Conservation (phyloP, 2,113 vertebrate species). For the Mesembrinibis cayennensis region DNA sequence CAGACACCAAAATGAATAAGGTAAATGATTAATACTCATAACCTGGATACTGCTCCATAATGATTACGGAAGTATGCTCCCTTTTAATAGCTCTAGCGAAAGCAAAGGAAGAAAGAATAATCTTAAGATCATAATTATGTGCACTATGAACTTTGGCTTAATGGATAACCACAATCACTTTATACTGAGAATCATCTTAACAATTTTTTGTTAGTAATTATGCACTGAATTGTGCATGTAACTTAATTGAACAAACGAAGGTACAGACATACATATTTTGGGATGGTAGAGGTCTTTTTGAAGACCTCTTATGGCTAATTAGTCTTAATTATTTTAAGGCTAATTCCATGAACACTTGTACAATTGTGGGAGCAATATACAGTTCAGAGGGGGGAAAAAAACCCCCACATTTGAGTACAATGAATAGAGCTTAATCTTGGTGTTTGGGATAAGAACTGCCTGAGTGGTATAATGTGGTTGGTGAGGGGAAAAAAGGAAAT, state of each 20-base stretch:
- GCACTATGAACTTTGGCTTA: background rate
- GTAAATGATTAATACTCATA: background rate
- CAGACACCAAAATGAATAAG: background rate
- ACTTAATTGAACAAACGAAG: background rate
- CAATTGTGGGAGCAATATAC: background rate
- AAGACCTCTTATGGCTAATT: background rate
- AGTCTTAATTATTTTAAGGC: background rate
- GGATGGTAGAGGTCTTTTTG: background rate
- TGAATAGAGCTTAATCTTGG: background rate
- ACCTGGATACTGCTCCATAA: background rate
- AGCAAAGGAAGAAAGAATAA: background rate
- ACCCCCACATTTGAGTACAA: background rate
- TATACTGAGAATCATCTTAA: background rate
- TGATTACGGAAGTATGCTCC: background rate
- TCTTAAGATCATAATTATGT: background rate
- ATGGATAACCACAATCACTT: background rate
- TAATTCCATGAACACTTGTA: background rate
- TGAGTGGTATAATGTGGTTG: background rate
- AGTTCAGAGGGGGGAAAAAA: background rate
- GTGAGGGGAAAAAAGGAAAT: background rate
- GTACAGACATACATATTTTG: background rate
- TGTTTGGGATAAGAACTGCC: background rate
- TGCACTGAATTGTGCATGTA: background rate
- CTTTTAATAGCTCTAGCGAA: background rate
- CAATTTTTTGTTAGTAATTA: background rate